Percentiles rank a stretch among this genome's conserved stretches.
phyloP scores from a whole-genome alignment of 2,797 vertebrate genomes.

The Glyptemys insculpta region DNA sequence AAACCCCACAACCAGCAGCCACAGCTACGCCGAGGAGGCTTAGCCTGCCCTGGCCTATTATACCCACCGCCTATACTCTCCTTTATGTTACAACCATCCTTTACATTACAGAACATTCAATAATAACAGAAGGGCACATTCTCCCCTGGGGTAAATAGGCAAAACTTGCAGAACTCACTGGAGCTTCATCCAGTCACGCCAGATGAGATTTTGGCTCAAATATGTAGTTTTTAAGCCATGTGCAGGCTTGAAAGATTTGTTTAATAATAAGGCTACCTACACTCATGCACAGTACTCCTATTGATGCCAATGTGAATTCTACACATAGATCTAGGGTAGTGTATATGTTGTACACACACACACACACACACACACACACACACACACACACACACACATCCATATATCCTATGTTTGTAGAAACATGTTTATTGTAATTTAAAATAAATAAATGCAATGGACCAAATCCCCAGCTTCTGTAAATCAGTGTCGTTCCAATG shows the following conservation, averaged over 20 bases:
- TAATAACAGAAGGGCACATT: not conserved
- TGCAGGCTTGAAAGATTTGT: not conserved
- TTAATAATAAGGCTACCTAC: conserved; percentile 17
- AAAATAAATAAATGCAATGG: conserved; percentile 47
- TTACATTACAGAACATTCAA: not conserved
- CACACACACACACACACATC: conserved; percentile 21
- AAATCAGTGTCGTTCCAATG: not conserved
- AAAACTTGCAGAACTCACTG: not conserved
- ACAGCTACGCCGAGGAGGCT: too few relatives aligned
- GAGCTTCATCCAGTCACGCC: not conserved
- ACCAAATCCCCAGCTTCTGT: conserved; percentile 42
- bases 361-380: not conserved
- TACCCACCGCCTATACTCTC: too few relatives aligned
- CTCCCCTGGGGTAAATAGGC: not conserved
- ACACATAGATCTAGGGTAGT: not conserved
- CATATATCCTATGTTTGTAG: conserved; percentile 44
- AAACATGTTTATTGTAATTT: conserved; percentile 60
- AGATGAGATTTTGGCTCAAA: not conserved
- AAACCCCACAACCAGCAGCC: too few relatives aligned
- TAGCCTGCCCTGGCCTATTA: too few relatives aligned
- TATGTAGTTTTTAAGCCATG: not conserved
- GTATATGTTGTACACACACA: conserved; percentile 57
- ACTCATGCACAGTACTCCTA: conserved; percentile 24
- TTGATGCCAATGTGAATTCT: conserved; percentile 21
- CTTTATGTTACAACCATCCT: not conserved